Base-by-base conservation (phyloP, 2,888 invertebrate genomes). In the Caenorhabditis sp. region DNA sequence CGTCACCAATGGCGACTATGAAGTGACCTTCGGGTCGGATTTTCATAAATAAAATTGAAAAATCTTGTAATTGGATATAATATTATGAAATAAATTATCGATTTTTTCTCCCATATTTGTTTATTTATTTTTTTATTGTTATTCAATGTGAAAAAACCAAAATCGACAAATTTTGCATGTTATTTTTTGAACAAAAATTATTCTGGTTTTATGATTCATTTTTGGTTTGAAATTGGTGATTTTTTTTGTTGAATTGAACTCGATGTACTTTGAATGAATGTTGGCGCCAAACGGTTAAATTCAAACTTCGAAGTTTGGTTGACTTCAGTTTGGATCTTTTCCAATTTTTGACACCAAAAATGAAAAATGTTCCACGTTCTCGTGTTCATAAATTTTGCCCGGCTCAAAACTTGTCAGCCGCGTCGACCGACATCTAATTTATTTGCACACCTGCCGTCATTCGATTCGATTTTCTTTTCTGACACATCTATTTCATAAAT, bases 1-100 rank as follows among this genome's bases (percentile, higher is more conserved):
- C 70, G 70, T 70, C 62, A 70, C 14, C 36, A 27, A 20, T 23
- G 58, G 49, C 50, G 21, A 50, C 50, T n/a, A 36, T 31, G 56
- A 57, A 70, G 25, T 65, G 65, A 66, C 65, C 58, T n/a, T 49
- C 49, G 43, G 53, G 53, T 36, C 2, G 3, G 3, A 23, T 21
- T 21, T 52, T 52, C 23, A 14, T n/a, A 50, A 50, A 50, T n/a
- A 50, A 21, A 50, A 21, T 8, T 20, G 23, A 23, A 52, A 52
- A 23, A 8, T 52, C 23, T 52, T 20, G 23, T 52, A 52, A 52
- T 23, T 43, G 43, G 43, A 43, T 43, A 43, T 43, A 43, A 10
- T 43, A 12, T 43, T n/a, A 21, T 23, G 21, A 12, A 52, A 52
- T 52, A 52, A 52, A 17, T 52, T 52, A 52, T 52, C 21, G 52